Percentiles rank a stretch among this genome's conserved stretches.
These are phyloP conservation scores for Gnathonemus longibarbis DNA, from an alignment of 2,113 vertebrate species.

Conservation along the genomic window DNA sequence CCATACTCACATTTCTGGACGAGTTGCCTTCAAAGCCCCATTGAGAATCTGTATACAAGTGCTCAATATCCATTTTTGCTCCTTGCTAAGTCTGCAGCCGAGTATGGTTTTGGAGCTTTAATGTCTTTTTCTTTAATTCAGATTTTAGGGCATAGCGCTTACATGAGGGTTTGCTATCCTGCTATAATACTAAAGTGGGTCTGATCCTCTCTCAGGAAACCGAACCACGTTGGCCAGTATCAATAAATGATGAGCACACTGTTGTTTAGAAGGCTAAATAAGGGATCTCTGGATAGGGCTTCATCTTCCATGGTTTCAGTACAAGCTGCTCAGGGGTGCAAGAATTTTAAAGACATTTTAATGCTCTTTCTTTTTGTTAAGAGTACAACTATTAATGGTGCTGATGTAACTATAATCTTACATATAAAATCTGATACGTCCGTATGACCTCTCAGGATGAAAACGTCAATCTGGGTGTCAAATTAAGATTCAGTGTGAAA, in stretches of 20 bases:
- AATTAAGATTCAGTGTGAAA: not conserved
- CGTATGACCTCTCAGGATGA: not conserved
- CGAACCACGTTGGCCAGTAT: constrained; percentile 6
- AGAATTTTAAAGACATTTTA: not conserved
- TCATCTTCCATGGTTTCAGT: not conserved
- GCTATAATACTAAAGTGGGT: not conserved
- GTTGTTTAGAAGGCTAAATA: constrained; percentile 9
- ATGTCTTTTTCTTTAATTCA: not conserved
- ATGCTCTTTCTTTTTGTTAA: not conserved
- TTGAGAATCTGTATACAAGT: not conserved
- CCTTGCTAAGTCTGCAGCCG: not conserved
- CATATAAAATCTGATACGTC: not conserved
- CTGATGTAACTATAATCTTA: not conserved
- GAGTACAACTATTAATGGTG: not conserved
- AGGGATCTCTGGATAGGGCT: not conserved
- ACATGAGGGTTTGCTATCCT: not conserved
- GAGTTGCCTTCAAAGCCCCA: constrained; percentile 9
- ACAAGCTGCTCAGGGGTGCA: not conserved
- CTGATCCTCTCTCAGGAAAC: constrained; percentile 16
- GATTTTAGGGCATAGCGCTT: not conserved
- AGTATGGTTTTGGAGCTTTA: not conserved
- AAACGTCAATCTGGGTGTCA: not conserved
- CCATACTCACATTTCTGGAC: constrained; percentile 17
- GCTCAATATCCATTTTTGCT: constrained; percentile 15
- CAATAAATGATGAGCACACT: constrained; percentile 26